A percentile compares a stretch with the other conserved stretches of the same genome.
Conservation (phyloP, 2,113 vertebrate species). For the Hucho hucho region DNA sequence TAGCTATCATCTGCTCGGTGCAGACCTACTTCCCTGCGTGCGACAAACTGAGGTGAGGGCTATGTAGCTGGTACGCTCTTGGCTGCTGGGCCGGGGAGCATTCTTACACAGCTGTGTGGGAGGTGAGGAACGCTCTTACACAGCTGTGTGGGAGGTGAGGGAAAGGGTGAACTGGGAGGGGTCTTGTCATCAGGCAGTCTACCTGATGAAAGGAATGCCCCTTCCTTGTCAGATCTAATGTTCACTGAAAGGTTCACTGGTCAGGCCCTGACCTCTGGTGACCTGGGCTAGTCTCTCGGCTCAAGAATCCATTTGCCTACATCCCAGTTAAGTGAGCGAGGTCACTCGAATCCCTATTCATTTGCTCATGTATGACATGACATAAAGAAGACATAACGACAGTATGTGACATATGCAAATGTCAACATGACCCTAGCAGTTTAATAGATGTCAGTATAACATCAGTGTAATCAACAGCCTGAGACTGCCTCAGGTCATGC, state of each 20-base stretch:
- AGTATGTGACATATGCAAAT: background rate
- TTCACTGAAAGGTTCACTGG: conserved; percentile 21
- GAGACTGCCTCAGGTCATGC: background rate
- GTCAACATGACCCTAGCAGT: background rate
- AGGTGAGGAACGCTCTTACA: background rate
- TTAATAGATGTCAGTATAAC: conserved; percentile 18
- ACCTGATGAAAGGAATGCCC: background rate
- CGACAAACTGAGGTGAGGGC: background rate
- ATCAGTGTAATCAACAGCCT: conserved; percentile 16
- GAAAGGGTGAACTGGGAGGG: background rate
- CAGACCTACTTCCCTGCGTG: background rate
- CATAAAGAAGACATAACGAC: background rate
- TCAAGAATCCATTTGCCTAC: conserved; percentile 6
- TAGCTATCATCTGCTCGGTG: conserved; percentile 5
- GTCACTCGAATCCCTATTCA: background rate
- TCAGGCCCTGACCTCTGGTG: conserved; percentile 16
- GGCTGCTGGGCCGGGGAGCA: background rate
- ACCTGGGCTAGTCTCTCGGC: background rate
- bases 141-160: background rate
- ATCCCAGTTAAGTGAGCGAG: conserved; percentile 5
- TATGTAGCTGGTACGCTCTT: background rate
- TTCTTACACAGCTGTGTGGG: background rate
- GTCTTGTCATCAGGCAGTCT: conserved; percentile 13
- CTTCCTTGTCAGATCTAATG: conserved; percentile 19
- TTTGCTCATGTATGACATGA: conserved; percentile 28